Base-by-base conservation (phyloP, 2,888 invertebrate species). In the Neoitamus cyanurus region DNA sequence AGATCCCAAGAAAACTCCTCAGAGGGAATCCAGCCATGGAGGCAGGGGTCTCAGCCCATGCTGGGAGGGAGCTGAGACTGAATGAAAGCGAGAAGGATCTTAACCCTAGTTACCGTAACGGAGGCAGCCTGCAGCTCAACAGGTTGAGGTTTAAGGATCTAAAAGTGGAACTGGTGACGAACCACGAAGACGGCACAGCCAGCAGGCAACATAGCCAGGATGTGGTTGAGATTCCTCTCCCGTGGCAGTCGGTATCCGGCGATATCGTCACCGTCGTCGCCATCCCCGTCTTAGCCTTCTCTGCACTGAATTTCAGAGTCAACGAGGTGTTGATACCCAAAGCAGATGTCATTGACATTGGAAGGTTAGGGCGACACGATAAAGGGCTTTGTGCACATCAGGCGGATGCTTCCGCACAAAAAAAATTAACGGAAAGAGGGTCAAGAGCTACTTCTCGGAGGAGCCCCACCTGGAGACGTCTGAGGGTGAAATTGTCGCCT, bases 271-370 rank as follows among this genome's bases (percentile, higher is more conserved):
- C 58, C 58, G 58, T 58, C 58, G 58, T 58, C 58, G 25, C 15
- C 58, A 20, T 15, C 20, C n/a, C 13, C 42, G 42, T 42, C 9
- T 5, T 48, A 3, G 20, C 11, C 78, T 34, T 69, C 69, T 82
- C 36, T 13, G 82, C 48, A 78, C 42, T 46, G 82, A 37, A 69
- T 82, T 82, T 69, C 82, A 82, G 82, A 82, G 82, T 82, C 82
- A 82, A 82, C 82, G 82, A 82, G 69, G 82, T 82, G 82, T 82
- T 82, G 82, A 82, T 82, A 36, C 69, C 82, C 69, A 68, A 82
- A 82, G 69, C 69, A 82, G 82, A 82, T 82, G 82, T 82, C 82
- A 82, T 82, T 82, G 82, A 82, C 82, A 82, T 82, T 82, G 82
- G 37, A 69, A 82, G 20, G 82, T 68, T 82, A 42, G 82, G 82